Conservation (phyloP, 2,797 vertebrate species). For the Spatula clypeata region DNA sequence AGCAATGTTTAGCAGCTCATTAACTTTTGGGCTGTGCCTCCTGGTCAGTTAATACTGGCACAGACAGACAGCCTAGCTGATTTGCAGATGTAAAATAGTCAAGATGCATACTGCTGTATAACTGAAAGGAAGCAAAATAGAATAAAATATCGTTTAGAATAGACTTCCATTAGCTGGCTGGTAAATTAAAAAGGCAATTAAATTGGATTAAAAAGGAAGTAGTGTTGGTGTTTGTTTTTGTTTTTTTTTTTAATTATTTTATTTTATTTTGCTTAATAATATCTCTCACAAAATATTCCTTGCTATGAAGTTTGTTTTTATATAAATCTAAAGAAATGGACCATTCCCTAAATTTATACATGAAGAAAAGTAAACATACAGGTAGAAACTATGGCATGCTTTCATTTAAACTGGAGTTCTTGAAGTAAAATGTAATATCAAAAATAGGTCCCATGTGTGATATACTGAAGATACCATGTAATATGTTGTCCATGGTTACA, state of each 20-base stretch:
- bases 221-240: neutral
- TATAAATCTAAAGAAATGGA: neutral
- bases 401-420: neutral
- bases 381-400: neutral
- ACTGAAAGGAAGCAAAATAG: slow-evolving; percentile 10
- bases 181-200: neutral
- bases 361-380: neutral
- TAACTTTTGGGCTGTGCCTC: slow-evolving; percentile 64
- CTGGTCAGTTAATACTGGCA: slow-evolving; percentile 49
- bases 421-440: neutral
- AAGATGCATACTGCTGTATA: slow-evolving; percentile 4
- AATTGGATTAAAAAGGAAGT: slow-evolving; percentile 15
- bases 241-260: neutral
- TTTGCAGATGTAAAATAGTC: slow-evolving; percentile 35
- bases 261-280: neutral
- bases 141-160: slow-evolving; percentile 7
- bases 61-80: slow-evolving; percentile 43
- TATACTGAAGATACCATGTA: neutral
- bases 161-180: neutral
- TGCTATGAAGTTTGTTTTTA: neutral
- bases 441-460: neutral
- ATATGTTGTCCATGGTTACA: neutral
- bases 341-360: neutral
- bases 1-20: slow-evolving; percentile 70
- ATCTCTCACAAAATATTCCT: neutral